phyloP scores from a whole-genome alignment of 2,797 vertebrate species.

The Aeoliscus strigatus region DNA sequence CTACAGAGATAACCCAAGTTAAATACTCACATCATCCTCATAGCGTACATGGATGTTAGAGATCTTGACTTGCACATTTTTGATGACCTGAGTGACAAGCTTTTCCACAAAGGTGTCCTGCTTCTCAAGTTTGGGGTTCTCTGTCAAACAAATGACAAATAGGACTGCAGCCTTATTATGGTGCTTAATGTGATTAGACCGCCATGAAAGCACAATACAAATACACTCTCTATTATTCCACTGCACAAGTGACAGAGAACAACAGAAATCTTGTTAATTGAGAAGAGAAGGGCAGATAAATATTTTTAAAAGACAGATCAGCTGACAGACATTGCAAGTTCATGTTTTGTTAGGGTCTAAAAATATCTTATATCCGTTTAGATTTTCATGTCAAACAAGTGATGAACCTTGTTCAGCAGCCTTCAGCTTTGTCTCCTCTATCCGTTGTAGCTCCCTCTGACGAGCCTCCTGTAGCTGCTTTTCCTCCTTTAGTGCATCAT shows the following conservation, averaged over 20 bases:
- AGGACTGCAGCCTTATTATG: not conserved
- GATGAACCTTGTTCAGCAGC: constrained; percentile 86
- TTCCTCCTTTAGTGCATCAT: constrained; percentile 92
- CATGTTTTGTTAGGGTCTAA: too few relatives aligned
- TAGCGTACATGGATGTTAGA: constrained; percentile 95
- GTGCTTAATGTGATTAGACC: not conserved
- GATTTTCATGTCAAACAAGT: constrained; percentile 12
- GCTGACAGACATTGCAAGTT: too few relatives aligned
- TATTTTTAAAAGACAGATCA: too few relatives aligned
- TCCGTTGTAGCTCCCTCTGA: constrained; percentile 89
- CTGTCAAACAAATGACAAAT: constrained; percentile 61
- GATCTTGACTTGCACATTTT: constrained; percentile 97
- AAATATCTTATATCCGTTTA: not conserved
- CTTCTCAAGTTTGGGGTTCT: constrained; percentile 81
- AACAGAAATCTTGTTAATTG: too few relatives aligned
- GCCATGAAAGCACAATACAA: too few relatives aligned
- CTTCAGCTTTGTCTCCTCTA: constrained; percentile 94
- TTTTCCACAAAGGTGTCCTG: constrained; percentile 97
- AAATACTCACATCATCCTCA: constrained; percentile 92
- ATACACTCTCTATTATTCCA: too few relatives aligned
- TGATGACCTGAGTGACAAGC: constrained; percentile 94
- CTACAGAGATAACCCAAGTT: constrained; percentile 1
- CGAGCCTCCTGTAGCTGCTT: constrained; percentile 88
- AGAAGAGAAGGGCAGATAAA: too few relatives aligned
- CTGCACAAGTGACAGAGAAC: too few relatives aligned